Base-by-base conservation (phyloP, 2,888 invertebrate genomes). In the Empis stercorea region DNA sequence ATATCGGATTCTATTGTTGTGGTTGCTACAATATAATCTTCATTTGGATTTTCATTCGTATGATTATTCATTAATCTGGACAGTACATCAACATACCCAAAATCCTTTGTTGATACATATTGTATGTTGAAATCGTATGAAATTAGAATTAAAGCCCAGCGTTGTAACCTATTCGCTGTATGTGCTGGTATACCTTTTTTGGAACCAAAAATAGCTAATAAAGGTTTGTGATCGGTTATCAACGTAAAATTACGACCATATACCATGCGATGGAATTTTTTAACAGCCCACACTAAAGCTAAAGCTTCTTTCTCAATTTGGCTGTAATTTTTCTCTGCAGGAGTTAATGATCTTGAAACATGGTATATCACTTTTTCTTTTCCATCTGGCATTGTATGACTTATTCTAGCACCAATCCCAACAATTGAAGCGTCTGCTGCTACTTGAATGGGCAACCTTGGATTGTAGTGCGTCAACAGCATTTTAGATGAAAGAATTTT, bases 151-250 rank as follows among this genome's bases (percentile, higher is more conserved):
- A 54, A 43, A 17, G 64, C 62, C 56, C 58, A 66, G 37, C 59
- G 50, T 52, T 57, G 62, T 50, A 61, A 40, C 45, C 46, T 30
- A 20, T 39, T 49, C 2, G 44, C 30, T 34, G 34, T n/a, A 30
- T 17, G 55, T 27, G 56, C 52, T 34, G 55, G 61, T 51, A 54
- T 61, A n/a, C 52, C 57, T 27, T 50, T 49, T 54, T 57, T 58
- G 4, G 47, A 45, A 1, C 57, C 56, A 39, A 70, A 62, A 34
- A 71, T 61, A 7, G 55, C 51, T 5, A 55, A 52, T 7, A 71
- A 50, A 2, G 71, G 68, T 48, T 65, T 57, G 48, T 68, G 63
- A 51, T 69, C 68, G 0, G 66, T 69, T 11, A 48, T 47, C 13
- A 55, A 38, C 3, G 40, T 48, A 42, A 54, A 52, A 40, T 52